Conservation (phyloP, 2,113 vertebrate genomes). For the Blennius ocellaris region DNA sequence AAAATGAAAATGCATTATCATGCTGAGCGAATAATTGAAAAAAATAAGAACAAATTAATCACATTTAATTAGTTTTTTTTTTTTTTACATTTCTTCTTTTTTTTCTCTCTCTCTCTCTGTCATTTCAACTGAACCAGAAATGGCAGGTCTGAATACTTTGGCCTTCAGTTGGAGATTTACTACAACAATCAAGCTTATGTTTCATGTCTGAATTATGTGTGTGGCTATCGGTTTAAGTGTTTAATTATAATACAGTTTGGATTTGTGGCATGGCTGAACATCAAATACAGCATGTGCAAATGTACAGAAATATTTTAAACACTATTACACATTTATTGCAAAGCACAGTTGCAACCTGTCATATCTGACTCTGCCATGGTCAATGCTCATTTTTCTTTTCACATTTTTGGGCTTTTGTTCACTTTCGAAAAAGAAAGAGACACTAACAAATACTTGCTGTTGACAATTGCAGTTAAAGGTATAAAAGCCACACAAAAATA, state of each 20-base stretch:
- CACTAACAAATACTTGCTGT: not conserved
- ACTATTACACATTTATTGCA: no score
- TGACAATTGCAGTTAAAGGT: not conserved
- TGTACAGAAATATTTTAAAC: no score
- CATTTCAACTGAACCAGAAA: conserved; percentile 5
- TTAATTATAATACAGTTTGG: no score
- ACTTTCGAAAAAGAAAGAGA: not conserved
- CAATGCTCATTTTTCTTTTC: not conserved
- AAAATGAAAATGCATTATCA: not conserved
- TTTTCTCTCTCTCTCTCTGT: not conserved
- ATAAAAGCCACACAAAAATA: conserved; percentile 1
- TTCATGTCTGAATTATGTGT: no score
- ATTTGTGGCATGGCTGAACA: no score
- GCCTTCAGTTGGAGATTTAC: conserved; percentile 15
- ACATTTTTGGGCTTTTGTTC: not conserved
- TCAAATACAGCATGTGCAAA: no score
- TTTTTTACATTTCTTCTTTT: not conserved
- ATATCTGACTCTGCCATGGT: not conserved
- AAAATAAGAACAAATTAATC: not conserved
- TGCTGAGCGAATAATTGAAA: not conserved
- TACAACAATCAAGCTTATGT: no score
- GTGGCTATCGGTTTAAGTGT: no score
- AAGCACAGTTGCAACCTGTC: not conserved
- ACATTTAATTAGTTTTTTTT: not conserved
- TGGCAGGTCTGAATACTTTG: not conserved